Evolutionary conservation across 53 echinoderm and acorn worm species (phyloP).

Genomic region (Apostichopus leukothele): DNA sequence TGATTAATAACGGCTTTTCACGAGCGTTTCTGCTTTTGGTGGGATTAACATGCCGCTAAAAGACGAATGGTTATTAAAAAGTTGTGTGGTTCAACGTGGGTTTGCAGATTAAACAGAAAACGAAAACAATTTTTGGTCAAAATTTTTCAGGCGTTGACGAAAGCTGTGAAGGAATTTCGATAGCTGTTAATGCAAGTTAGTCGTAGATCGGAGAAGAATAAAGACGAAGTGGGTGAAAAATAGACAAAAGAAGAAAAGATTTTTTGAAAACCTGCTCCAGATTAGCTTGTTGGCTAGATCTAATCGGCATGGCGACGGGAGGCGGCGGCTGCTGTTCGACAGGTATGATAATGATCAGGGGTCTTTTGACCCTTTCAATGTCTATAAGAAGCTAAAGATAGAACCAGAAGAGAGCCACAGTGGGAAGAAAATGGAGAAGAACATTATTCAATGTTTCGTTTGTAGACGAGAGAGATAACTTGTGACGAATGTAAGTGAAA

Average conservation of each 20-base stretch:
- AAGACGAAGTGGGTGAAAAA: background rate
- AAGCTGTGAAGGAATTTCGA: constrained; percentile 33
- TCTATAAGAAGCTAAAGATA: constrained; percentile 43
- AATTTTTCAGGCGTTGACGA: background rate
- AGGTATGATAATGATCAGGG: constrained; percentile 42
- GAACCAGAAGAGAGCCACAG: background rate
- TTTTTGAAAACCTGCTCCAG: constrained; percentile 23
- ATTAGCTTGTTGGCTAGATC: constrained; percentile 24
- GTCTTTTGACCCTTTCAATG: constrained; percentile 41
- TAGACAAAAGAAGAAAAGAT: background rate
- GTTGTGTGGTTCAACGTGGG: background rate
- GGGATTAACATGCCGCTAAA: background rate
- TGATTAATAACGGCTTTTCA: background rate
- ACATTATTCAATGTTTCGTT: too few species aligned
- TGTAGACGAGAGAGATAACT: too few species aligned
- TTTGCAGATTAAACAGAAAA: background rate
- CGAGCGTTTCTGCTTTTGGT: background rate
- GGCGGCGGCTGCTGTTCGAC: constrained; percentile 32
- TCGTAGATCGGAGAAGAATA: background rate
- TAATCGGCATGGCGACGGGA: constrained; percentile 21
- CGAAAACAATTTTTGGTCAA: background rate
- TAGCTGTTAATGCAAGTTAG: constrained; percentile 18
- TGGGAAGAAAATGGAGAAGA: background rate
- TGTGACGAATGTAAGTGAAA: too few species aligned
- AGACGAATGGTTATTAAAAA: background rate